Percentiles rank a stretch among this genome's conserved stretches.
phyloP scores from a whole-genome alignment of 64 coral and sea anemone species.

The Catalaphyllia jardinei region DNA sequence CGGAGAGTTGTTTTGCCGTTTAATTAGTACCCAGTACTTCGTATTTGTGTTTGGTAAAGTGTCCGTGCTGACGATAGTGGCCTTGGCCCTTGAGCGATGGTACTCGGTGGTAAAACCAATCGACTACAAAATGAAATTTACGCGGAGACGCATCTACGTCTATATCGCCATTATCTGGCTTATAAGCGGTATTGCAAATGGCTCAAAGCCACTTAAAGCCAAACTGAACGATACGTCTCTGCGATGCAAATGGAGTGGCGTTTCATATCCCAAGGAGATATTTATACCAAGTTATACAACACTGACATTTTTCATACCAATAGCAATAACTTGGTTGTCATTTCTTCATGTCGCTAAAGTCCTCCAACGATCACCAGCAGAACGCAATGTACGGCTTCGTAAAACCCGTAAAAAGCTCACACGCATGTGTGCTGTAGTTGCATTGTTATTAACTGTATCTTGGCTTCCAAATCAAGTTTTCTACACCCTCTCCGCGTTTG shows the following conservation, averaged over 20 bases:
- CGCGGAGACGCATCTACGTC: slow-evolving; percentile 18
- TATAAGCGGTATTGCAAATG: slow-evolving; percentile 2
- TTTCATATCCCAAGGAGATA: slow-evolving; percentile 39
- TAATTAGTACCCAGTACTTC: slow-evolving; percentile 56
- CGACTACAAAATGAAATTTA: slow-evolving; percentile 38
- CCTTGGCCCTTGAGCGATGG: slow-evolving; percentile 61
- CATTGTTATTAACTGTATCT: slow-evolving; percentile 56
- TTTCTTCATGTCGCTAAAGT: slow-evolving; percentile 49
- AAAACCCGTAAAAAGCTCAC: slow-evolving; percentile 37
- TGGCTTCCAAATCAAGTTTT: slow-evolving; percentile 76
- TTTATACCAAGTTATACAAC: slow-evolving; percentile 55
- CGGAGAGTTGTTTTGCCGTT: slow-evolving; percentile 49
- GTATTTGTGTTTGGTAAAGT: slow-evolving; percentile 53
- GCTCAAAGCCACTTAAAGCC: slow-evolving; percentile 24
- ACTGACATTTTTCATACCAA: slow-evolving; percentile 64
- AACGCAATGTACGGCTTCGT: slow-evolving; percentile 9
- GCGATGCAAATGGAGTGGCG: slow-evolving; percentile 25
- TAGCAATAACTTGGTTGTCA: slow-evolving; percentile 49
- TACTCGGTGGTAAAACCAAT: slow-evolving; percentile 25
- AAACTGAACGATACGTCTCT: not conserved
- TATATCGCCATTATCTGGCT: slow-evolving; percentile 65
- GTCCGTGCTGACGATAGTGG: slow-evolving; percentile 50
- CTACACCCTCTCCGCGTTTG: slow-evolving; percentile 62
- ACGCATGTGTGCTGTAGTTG: slow-evolving; percentile 57
- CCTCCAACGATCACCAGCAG: slow-evolving; percentile 30